Evolutionary conservation across 2,888 invertebrate genomes (phyloP).

Genomic region (Hyposoter dolosus): DNA sequence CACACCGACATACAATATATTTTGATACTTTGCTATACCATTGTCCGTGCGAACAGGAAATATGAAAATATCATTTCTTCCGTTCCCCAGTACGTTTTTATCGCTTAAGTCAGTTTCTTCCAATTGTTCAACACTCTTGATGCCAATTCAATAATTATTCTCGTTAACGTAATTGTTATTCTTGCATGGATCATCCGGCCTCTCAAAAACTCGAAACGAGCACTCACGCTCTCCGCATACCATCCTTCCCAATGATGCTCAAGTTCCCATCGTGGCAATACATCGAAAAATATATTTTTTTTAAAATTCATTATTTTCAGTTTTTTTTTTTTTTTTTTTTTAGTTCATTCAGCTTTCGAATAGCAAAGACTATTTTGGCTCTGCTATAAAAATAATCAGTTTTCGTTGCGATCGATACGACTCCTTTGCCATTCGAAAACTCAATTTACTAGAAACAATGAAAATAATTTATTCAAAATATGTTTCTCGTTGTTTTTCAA

Average conservation of each 20-base stretch:
- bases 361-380: too few relatives aligned
- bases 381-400: too few relatives aligned
- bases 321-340: too few relatives aligned
- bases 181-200: background rate
- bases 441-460: too few relatives aligned
- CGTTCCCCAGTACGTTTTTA: constrained; percentile 26
- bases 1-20: constrained; percentile 56
- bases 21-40: constrained; percentile 68
- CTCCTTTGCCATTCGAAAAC: too few relatives aligned
- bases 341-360: too few relatives aligned
- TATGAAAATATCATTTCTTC: constrained; percentile 18
- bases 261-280: background rate
- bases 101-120: constrained; percentile 54
- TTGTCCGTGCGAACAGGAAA: constrained; percentile 35
- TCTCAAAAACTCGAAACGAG: background rate
- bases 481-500: too few relatives aligned
- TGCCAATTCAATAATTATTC: constrained; percentile 28
- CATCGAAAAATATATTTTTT: too few relatives aligned
- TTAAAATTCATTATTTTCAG: too few relatives aligned
- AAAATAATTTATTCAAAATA: too few relatives aligned
- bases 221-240: background rate
- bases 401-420: too few relatives aligned
- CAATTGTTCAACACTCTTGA: constrained; percentile 48
- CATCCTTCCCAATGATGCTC: background rate
- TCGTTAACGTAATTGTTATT: constrained; percentile 20